These are phyloP conservation scores for Macheiramphus alcinus DNA, from an alignment of 2,113 vertebrate species.

Conservation along the genomic window DNA sequence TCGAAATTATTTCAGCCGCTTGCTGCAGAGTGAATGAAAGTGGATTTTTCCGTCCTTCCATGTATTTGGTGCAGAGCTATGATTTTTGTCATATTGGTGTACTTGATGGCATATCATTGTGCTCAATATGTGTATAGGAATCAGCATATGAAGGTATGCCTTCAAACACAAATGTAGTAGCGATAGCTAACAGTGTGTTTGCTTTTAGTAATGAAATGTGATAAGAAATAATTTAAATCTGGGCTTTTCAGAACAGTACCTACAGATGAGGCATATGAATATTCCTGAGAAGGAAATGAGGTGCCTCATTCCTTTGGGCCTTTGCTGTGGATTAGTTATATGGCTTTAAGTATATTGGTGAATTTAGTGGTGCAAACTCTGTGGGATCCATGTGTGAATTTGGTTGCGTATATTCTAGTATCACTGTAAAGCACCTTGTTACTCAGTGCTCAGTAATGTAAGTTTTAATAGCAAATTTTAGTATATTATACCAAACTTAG, in stretches of 20 bases:
- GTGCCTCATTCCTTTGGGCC: neutral
- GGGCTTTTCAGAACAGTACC: neutral
- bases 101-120: neutral
- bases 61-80: neutral
- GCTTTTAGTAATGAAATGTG: neutral
- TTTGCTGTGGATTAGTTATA: neutral
- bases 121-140: fast-evolving
- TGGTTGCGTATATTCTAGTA: neutral
- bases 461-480: neutral
- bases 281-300: neutral
- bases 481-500: neutral
- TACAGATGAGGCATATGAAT: neutral
- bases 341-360: neutral
- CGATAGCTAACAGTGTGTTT: neutral
- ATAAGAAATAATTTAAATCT: neutral
- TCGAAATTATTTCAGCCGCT: neutral
- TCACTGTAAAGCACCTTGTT: neutral
- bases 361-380: neutral
- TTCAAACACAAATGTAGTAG: neutral
- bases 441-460: neutral
- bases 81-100: neutral
- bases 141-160: neutral
- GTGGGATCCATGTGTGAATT: neutral
- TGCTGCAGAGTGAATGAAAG: neutral
- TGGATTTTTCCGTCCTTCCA: neutral